These are phyloP conservation scores for Calliphora vicina DNA, from an alignment of 1,140 invertebrate species.

Conservation along the genomic window DNA sequence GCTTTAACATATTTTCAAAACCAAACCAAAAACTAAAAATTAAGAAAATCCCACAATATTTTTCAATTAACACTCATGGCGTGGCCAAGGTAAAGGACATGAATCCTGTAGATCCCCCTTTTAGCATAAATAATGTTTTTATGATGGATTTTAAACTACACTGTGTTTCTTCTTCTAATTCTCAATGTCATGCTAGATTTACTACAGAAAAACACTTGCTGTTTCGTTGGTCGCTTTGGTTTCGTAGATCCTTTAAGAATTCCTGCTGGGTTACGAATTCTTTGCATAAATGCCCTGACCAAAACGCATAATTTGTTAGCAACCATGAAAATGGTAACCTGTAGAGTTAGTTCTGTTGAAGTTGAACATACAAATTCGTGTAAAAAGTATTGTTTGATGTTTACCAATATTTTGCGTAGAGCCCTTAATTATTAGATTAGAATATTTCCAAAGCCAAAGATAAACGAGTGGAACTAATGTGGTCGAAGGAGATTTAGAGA, in stretches of 20 bases:
- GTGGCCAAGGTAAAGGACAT: neutral
- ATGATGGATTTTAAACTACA: neutral
- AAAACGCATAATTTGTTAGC: neutral
- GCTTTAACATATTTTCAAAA: neutral
- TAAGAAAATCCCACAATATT: neutral
- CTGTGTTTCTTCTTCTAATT: neutral
- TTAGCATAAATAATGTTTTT: conserved; percentile 14
- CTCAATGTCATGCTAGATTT: conserved; percentile 4
- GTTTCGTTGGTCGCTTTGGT: conserved; percentile 4
- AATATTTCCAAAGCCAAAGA: neutral
- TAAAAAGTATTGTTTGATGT: neutral
- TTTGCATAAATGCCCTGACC: neutral
- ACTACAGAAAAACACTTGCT: neutral
- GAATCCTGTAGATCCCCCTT: neutral
- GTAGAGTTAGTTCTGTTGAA: neutral
- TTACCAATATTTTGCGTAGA: conserved; percentile 13
- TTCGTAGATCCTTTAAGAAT: neutral
- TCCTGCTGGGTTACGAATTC: neutral
- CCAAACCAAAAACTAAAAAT: too few relatives aligned
- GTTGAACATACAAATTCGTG: neutral
- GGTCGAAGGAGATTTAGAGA: neutral
- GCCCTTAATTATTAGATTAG: neutral
- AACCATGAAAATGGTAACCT: neutral
- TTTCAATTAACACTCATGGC: neutral
- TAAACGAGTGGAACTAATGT: neutral